Conservation (phyloP, 1,140 invertebrate genomes). For the Pygmarrhopalites habei region DNA sequence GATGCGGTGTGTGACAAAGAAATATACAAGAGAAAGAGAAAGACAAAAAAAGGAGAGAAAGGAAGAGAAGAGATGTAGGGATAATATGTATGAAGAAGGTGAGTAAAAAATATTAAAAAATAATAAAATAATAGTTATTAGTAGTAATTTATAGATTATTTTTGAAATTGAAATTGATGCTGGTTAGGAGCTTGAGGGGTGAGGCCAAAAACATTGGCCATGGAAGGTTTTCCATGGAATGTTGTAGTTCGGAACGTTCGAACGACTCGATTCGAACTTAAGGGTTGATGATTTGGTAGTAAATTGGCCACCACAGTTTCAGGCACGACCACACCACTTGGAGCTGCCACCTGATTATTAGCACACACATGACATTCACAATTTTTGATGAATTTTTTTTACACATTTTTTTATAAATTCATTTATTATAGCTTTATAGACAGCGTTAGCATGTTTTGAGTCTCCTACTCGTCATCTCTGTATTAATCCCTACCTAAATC, state of each 20-base stretch:
- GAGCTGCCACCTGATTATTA: slow-evolving; percentile 24
- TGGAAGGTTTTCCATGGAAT: slow-evolving; percentile 37
- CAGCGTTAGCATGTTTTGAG: too few species aligned
- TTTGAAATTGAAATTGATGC: not conserved
- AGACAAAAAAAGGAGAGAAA: too few species aligned
- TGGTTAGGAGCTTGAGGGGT: not conserved
- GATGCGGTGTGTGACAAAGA: too few species aligned
- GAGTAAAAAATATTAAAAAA: too few species aligned
- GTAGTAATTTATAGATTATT: not conserved
- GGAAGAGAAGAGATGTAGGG: too few species aligned
- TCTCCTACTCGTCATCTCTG: too few species aligned
- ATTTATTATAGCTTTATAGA: too few species aligned
- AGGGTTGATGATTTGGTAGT: slow-evolving; percentile 30
- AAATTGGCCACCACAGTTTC: slow-evolving; percentile 38
- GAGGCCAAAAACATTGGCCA: slow-evolving; percentile 37
- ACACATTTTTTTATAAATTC: too few species aligned
- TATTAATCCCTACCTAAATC: too few species aligned
- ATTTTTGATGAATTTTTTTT: not conserved
- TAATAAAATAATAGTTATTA: not conserved
- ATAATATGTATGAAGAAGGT: too few species aligned
- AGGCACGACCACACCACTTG: slow-evolving; percentile 17
- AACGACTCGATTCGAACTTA: slow-evolving; percentile 34
- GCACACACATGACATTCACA: not conserved
- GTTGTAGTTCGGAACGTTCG: too few species aligned
- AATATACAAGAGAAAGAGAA: too few species aligned